Base-by-base conservation (phyloP, 2,113 vertebrate genomes). In the Athene noctua region DNA sequence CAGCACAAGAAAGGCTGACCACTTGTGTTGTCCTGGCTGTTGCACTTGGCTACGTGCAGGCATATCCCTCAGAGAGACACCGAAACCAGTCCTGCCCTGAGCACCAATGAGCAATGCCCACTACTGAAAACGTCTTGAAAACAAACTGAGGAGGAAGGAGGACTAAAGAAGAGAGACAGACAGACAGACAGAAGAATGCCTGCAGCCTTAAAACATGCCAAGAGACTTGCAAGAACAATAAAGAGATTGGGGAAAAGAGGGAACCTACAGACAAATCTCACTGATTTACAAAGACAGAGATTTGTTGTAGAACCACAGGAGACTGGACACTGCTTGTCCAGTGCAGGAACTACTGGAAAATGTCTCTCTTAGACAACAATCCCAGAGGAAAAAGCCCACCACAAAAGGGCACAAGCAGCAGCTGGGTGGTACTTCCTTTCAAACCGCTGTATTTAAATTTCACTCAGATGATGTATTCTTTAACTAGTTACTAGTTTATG, bases 51-150 rank as follows among this genome's bases (percentile, higher is more conserved):
- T 78, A 38, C 3, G 4, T 23, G 11, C 36, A 29, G 44, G 40
- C 40, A 81, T 75, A 40, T 19, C 54, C 58, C 72, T 10, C 26
- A 6, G 36, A 82, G n/a, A 61, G 13, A 91, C 19, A 63, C 1
- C 0, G 42, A 32, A 55, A 65, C 12, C 74, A 59, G 34, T 20
- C 65, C 49, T 42, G 44, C 55, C 34, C 49, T 4, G 34, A 47
- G 13, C 3, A 5, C 34, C 65, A 57, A 46, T 0, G 0, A 52
- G 46, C 36, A 70, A 44, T 47, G 42, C 54, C 16, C 40, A 7
- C 54, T 21, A 27, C 44, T 5, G 40, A 72, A 57, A 82, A 90
- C 32, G 44, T 57, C 44, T 34, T 34, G 34, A 90, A 57, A 84
- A 73, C 36, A 73, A 47, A 30, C 15, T 68, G 59, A 12, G 2